Percentiles rank a stretch among this genome's conserved stretches.
Conservation (phyloP, 2,113 vertebrate species). For the Taurulus bubalis region DNA sequence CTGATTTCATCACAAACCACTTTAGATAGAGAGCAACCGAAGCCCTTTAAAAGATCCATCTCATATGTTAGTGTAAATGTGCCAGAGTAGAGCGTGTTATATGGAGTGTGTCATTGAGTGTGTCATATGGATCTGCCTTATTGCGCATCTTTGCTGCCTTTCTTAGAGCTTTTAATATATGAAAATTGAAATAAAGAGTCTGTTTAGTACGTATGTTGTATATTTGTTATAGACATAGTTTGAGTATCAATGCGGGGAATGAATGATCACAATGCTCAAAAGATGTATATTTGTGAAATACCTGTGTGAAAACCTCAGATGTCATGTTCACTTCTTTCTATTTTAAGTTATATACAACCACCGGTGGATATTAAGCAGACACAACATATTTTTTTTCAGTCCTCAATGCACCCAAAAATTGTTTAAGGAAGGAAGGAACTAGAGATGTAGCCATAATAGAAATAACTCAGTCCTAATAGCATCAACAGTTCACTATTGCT, state of each 20-base stretch:
- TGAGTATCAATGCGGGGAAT: conserved; percentile 62
- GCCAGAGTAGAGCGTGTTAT: conserved; percentile 68
- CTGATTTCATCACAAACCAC: conserved; percentile 22
- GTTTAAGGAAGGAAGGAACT: conserved; percentile 37
- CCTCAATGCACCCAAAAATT: conserved; percentile 11
- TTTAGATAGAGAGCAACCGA: conserved; percentile 52
- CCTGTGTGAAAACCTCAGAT: conserved; percentile 70
- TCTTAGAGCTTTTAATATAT: conserved; percentile 83
- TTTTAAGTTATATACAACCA: conserved; percentile 47
- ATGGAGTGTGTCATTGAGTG: conserved; percentile 57
- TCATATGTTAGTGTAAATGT: conserved; percentile 64
- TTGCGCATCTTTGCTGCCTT: conserved; percentile 83
- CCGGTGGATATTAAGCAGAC: conserved; percentile 41
- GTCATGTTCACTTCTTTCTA: conserved; percentile 53
- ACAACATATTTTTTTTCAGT: conserved; percentile 31
- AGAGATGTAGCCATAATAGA: conserved; percentile 69
- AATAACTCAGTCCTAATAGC: conserved; percentile 23
- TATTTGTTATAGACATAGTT: conserved; percentile 74
- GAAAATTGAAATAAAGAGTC: conserved; percentile 71
- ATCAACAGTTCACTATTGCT: conserved; percentile 42
- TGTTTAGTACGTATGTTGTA: conserved; percentile 75
- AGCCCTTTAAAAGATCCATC: conserved; percentile 80
- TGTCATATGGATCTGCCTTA: conserved; percentile 83
- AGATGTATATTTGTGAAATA: conserved; percentile 77
- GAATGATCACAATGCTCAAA: conserved; percentile 70